Evolutionary conservation across 2,113 vertebrate genomes (phyloP).

Genomic region (Grus americana): DNA sequence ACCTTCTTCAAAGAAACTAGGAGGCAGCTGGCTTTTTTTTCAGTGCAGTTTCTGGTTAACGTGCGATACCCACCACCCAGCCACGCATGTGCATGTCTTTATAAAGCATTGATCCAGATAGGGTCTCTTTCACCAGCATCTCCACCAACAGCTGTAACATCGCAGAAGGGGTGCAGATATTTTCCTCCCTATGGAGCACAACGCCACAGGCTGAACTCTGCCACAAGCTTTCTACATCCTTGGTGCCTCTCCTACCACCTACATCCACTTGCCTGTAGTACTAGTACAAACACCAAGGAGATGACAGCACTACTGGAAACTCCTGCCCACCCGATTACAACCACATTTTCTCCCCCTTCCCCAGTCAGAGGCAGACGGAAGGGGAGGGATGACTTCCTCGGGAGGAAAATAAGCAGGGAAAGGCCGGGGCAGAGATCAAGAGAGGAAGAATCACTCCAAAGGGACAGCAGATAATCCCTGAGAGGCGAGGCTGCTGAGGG

Average conservation of each 20-base stretch:
- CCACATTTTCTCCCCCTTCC: constrained; percentile 26
- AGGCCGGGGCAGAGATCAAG: constrained; percentile 30
- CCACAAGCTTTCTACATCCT: background rate
- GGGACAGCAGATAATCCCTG: background rate
- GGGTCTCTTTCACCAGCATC: background rate
- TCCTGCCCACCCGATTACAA: constrained; percentile 14
- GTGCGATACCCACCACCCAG: background rate
- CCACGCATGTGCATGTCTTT: background rate
- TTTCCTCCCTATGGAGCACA: background rate
- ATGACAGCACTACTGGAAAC: constrained; percentile 32
- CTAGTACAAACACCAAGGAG: background rate
- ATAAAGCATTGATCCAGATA: background rate
- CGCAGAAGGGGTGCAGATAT: background rate
- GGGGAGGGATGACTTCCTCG: constrained; percentile 29
- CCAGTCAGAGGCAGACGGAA: constrained; percentile 30
- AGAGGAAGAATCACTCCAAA: constrained; percentile 33
- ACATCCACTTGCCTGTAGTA: constrained; percentile 15
- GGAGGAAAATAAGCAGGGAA: background rate
- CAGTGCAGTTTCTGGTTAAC: background rate
- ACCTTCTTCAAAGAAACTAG: background rate
- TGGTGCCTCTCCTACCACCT: background rate
- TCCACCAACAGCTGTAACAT: background rate
- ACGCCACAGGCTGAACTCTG: constrained; percentile 16
- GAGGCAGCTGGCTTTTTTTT: background rate
- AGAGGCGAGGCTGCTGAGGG: background rate